These are phyloP conservation scores for Himalopsyche kuldschensis DNA, from an alignment of 2,888 invertebrate species.

Conservation along the genomic window DNA sequence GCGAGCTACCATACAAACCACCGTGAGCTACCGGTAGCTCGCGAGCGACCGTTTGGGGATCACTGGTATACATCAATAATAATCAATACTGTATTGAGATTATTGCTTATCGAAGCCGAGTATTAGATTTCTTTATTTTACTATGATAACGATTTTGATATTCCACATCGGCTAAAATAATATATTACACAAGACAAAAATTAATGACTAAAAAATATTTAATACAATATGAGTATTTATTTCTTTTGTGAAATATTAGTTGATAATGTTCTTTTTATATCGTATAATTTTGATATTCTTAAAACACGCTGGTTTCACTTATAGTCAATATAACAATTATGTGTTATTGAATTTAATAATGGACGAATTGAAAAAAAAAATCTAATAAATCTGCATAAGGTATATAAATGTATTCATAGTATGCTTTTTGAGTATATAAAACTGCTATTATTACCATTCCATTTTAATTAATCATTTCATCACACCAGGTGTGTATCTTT, in stretches of 20 bases:
- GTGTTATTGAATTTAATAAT: background rate
- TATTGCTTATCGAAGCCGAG: background rate
- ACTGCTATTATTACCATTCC: background rate
- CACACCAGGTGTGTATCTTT: background rate
- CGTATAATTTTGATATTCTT: too few relatives aligned
- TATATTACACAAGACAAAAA: background rate
- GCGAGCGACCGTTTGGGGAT: too few relatives aligned
- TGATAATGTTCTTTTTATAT: too few relatives aligned
- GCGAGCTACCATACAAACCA: too few relatives aligned
- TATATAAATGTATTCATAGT: background rate
- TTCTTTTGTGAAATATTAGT: too few relatives aligned
- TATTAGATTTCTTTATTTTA: background rate
- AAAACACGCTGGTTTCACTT: background rate
- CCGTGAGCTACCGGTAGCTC: too few relatives aligned
- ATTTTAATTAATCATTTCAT: background rate
- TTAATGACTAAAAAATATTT: background rate
- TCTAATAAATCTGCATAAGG: background rate
- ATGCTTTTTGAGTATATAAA: background rate
- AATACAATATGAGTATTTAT: too few relatives aligned
- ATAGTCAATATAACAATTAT: background rate
- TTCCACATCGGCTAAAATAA: background rate
- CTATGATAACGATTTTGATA: background rate
- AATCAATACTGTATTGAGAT: background rate
- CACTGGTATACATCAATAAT: background rate
- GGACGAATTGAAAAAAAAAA: background rate